phyloP scores from a whole-genome alignment of 2,113 vertebrate species.

The Ivindomyrus marchei region DNA sequence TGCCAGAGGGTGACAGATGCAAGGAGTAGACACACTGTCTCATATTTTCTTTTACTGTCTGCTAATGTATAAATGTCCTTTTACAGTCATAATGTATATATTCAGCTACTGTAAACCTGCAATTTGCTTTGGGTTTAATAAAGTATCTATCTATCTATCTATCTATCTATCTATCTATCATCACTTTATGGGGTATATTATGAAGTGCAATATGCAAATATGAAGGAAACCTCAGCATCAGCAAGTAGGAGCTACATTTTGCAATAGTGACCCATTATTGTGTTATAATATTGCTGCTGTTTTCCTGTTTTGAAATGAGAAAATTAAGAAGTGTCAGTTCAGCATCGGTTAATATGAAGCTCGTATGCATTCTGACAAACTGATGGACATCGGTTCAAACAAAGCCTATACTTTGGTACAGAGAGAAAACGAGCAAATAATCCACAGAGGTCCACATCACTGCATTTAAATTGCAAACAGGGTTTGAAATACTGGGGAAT shows the following conservation, averaged over 20 bases:
- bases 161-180: too few species aligned
- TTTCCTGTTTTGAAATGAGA: neutral
- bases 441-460: neutral
- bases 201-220: neutral
- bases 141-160: neutral
- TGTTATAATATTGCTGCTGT: neutral
- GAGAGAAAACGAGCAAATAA: neutral
- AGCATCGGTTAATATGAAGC: neutral
- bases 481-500: neutral
- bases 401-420: neutral
- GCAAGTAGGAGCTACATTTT: neutral
- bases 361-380: neutral
- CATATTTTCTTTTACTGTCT: neutral
- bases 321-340: neutral
- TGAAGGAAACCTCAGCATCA: neutral
- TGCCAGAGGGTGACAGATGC: neutral
- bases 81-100: neutral
- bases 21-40: neutral
- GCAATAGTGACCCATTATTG: neutral
- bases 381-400: neutral
- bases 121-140: neutral
- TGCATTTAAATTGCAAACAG: neutral
- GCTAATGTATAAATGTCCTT: neutral
- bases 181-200: neutral
- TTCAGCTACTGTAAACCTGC: neutral